Percentiles rank a stretch among this genome's conserved stretches.
Conservation (phyloP, 2,888 invertebrate genomes). For the Rhagonycha lutea region DNA sequence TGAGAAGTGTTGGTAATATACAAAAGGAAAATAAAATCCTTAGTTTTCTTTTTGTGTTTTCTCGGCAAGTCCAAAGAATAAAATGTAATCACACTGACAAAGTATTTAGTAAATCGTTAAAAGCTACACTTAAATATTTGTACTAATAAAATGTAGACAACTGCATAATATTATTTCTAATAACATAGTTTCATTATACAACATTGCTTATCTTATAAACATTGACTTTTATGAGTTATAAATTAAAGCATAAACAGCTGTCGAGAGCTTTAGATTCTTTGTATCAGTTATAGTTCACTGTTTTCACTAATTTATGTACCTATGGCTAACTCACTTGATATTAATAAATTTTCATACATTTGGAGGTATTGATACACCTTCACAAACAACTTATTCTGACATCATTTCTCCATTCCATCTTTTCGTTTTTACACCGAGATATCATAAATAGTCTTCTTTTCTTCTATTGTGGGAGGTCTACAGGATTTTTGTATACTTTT, state of each 20-base stretch:
- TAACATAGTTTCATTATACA: not conserved
- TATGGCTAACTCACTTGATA: not conserved
- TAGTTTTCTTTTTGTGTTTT: not conserved
- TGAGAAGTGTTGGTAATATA: no score
- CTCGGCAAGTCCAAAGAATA: not conserved
- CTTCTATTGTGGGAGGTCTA: not conserved
- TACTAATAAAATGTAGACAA: not conserved
- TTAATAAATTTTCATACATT: not conserved
- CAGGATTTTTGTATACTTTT: not conserved
- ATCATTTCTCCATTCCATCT: not conserved
- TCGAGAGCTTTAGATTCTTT: not conserved
- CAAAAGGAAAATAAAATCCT: not conserved
- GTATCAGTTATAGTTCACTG: not conserved
- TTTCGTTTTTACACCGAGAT: not conserved
- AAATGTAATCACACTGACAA: not conserved
- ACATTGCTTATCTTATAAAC: constrained; percentile 1
- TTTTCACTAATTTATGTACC: not conserved
- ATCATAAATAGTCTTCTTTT: not conserved
- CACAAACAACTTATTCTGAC: not conserved
- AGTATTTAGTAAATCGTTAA: not conserved
- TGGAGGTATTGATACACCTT: not conserved
- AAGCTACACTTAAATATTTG: not conserved
- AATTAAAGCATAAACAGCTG: constrained; percentile 1
- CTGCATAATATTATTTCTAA: not conserved
- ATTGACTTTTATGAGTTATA: constrained; percentile 4